Percentiles rank a stretch among this genome's conserved stretches.
Conservation (phyloP, 2,113 vertebrate genomes). For the Actenoides hombroni region DNA sequence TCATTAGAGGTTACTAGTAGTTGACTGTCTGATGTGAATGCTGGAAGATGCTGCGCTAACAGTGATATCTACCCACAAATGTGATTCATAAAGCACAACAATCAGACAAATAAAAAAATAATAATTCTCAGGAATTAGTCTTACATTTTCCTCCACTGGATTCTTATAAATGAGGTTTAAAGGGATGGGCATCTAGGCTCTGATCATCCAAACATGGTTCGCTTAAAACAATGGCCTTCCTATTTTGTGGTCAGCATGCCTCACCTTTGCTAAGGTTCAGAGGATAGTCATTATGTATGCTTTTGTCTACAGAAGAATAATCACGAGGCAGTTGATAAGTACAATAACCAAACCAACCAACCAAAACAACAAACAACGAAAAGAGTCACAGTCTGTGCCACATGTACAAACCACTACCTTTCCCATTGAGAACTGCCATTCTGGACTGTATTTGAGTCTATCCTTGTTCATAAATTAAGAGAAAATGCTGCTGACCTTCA, state of each 20-base stretch:
- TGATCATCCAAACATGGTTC: neutral
- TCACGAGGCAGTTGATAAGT: neutral
- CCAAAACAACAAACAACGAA: neutral
- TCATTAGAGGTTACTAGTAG: neutral
- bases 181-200: neutral
- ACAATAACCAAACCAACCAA: rapidly evolving
- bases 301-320: neutral
- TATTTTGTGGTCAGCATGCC: neutral
- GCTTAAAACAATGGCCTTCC: neutral
- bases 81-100: neutral
- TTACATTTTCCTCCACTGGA: neutral
- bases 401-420: neutral
- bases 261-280: neutral
- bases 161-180: neutral
- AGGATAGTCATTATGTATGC: rapidly evolving
- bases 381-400: neutral
- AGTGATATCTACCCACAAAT: neutral
- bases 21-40: neutral
- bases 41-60: neutral
- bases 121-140: neutral
- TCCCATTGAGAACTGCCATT: neutral
- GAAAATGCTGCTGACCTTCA: neutral
- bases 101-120: neutral
- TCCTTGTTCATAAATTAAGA: neutral
- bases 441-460: neutral